Evolutionary conservation across 1,140 invertebrate species (phyloP).

Genomic region (Pristionchus pacificus): DNA sequence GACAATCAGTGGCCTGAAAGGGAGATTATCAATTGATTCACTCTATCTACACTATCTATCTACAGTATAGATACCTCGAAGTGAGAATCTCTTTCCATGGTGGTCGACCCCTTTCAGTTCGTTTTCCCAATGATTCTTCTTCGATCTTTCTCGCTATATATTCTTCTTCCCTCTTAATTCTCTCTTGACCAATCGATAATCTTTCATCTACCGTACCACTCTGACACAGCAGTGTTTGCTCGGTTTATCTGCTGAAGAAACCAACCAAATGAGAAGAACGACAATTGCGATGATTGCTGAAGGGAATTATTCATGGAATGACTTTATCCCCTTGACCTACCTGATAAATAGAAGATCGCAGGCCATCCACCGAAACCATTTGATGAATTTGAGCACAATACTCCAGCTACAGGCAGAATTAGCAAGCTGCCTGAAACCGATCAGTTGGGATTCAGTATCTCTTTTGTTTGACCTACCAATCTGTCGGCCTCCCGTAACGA

Average conservation of each 20-base stretch:
- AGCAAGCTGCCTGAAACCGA: conserved; percentile 44
- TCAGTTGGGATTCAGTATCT: conserved; percentile 6
- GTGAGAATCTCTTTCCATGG: conserved; percentile 46
- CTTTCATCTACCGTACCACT: conserved; percentile 21
- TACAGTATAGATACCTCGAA: conserved; percentile 45
- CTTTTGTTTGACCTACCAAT: conserved; percentile 38
- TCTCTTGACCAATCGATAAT: background rate
- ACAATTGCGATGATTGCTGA: conserved; percentile 34
- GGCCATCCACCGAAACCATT: conserved; percentile 46
- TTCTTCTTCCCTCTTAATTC: conserved; percentile 24
- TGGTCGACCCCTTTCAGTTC: conserved; percentile 39
- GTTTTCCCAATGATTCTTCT: conserved; percentile 51
- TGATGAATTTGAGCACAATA: conserved; percentile 40
- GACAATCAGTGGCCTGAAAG: conserved; percentile 18
- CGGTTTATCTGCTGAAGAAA: conserved; percentile 52
- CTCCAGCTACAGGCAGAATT: conserved; percentile 49
- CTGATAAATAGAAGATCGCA: conserved; percentile 53
- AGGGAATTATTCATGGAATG: background rate
- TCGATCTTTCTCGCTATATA: conserved; percentile 43
- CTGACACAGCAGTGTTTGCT: conserved; percentile 54
- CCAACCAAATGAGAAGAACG: conserved; percentile 48
- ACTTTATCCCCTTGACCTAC: conserved; percentile 8
- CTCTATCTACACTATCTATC: too few relatives aligned
- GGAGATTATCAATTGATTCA: too few relatives aligned
- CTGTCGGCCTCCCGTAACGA: conserved; percentile 54